Evolutionary conservation across 2,113 vertebrate genomes (phyloP).

Genomic region (Micronycteris hirsuta): DNA sequence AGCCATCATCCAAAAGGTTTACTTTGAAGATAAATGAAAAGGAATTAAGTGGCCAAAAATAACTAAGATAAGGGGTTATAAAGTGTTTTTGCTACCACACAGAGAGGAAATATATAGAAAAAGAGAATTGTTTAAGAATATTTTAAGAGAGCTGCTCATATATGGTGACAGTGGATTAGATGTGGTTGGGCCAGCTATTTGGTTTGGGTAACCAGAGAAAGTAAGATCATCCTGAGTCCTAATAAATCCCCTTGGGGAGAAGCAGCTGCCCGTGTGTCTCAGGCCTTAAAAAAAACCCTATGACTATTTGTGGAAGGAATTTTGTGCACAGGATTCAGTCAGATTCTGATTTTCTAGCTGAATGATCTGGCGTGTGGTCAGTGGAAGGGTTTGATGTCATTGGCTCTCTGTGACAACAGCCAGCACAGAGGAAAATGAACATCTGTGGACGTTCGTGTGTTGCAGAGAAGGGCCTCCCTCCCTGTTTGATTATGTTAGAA

Average conservation of each 20-base stretch:
- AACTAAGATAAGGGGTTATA: background rate
- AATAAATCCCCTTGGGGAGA: background rate
- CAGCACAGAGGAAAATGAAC: background rate
- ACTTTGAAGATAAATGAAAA: conserved; percentile 2
- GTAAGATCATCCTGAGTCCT: background rate
- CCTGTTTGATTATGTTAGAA: background rate
- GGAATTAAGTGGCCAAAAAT: background rate
- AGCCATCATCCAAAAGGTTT: background rate
- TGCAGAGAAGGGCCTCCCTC: background rate
- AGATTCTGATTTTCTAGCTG: background rate
- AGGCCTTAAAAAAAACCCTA: conserved; percentile 19
- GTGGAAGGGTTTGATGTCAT: background rate
- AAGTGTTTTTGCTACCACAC: background rate
- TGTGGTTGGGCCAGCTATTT: background rate
- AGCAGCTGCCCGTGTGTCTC: background rate
- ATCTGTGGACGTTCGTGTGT: background rate
- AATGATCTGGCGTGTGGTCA: background rate
- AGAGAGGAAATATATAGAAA: background rate
- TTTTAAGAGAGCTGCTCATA: background rate
- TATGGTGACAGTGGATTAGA: background rate
- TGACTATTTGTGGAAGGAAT: conserved; percentile 50
- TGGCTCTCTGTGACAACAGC: background rate
- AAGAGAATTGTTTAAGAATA: background rate
- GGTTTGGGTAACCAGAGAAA: conserved; percentile 13
- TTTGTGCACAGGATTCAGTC: background rate